Evolutionary conservation across 2,888 invertebrate genomes (phyloP).

Genomic region (Epistrophe grossulariae): DNA sequence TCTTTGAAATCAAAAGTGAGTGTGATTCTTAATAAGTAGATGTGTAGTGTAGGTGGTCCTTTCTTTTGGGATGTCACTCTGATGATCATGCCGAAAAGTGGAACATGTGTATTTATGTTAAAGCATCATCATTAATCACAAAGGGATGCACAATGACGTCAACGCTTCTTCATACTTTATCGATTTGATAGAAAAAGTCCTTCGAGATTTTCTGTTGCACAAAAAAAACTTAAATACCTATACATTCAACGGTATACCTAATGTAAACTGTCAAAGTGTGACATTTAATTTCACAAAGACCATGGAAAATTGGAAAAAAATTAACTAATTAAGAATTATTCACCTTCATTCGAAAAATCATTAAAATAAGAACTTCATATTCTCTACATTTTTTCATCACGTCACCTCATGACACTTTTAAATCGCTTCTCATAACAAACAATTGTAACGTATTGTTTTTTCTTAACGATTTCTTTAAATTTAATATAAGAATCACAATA

Average conservation of each 20-base stretch:
- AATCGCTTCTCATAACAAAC: slow-evolving; percentile 24
- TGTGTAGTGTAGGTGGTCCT: slow-evolving; percentile 48
- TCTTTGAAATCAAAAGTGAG: slow-evolving; percentile 48
- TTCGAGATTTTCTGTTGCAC: neutral
- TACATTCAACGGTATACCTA: neutral
- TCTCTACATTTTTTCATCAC: neutral
- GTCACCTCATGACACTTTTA: slow-evolving; percentile 31
- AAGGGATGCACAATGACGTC: slow-evolving; percentile 15
- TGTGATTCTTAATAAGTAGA: neutral
- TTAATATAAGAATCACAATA: neutral
- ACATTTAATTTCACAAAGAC: neutral
- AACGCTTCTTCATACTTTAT: neutral
- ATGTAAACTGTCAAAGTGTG: neutral
- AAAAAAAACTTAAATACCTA: neutral
- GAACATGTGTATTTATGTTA: slow-evolving; percentile 26
- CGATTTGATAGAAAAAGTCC: neutral
- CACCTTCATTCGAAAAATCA: neutral
- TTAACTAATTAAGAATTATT: slow-evolving; percentile 1
- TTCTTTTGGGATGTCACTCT: neutral
- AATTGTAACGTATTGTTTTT: neutral
- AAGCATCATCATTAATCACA: slow-evolving; percentile 21
- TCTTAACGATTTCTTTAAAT: neutral
- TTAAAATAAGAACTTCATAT: neutral
- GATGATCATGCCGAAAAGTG: slow-evolving; percentile 1
- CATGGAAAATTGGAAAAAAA: neutral